Conservation (phyloP, 1,140 invertebrate species). For the Melipona quadrifasciata region DNA sequence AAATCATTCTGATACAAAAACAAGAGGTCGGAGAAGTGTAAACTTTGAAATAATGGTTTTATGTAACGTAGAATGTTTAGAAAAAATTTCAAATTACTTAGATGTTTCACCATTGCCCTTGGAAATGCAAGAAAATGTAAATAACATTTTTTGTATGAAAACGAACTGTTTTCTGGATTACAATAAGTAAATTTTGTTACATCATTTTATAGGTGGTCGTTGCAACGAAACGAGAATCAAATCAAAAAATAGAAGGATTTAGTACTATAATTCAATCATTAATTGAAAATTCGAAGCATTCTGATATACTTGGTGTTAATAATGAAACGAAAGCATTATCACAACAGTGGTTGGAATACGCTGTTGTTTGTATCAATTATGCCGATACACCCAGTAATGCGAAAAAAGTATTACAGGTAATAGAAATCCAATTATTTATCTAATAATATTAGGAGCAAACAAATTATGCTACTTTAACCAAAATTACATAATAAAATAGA, state of each 20-base stretch:
- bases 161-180: not conserved
- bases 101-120: slow-evolving; percentile 68
- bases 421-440: slow-evolving; percentile 26
- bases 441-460: slow-evolving; percentile 29
- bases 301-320: slow-evolving; percentile 72
- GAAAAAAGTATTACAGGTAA: slow-evolving; percentile 75
- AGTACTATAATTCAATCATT: slow-evolving; percentile 81
- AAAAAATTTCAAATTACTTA: slow-evolving; percentile 75
- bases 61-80: slow-evolving; percentile 74
- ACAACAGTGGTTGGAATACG: slow-evolving; percentile 83
- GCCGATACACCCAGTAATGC: slow-evolving; percentile 76
- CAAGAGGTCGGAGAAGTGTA: not conserved
- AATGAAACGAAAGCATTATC: slow-evolving; percentile 73
- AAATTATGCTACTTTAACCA: not conserved
- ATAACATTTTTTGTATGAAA: slow-evolving; percentile 42
- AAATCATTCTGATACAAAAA: slow-evolving; percentile 1
- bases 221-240: slow-evolving; percentile 61
- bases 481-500: not conserved
- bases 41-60: slow-evolving; percentile 73
- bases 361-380: slow-evolving; percentile 80
- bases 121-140: slow-evolving; percentile 74
- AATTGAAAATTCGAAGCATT: slow-evolving; percentile 75
- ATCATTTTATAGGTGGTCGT: slow-evolving; percentile 66
- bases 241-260: slow-evolving; percentile 79
- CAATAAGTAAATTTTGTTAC: slow-evolving; percentile 7